Evolutionary conservation across 2,797 vertebrate species (phyloP), one percentile per base, ranked within the genome.

Genomic region (Semotilus atromaculatus): DNA sequence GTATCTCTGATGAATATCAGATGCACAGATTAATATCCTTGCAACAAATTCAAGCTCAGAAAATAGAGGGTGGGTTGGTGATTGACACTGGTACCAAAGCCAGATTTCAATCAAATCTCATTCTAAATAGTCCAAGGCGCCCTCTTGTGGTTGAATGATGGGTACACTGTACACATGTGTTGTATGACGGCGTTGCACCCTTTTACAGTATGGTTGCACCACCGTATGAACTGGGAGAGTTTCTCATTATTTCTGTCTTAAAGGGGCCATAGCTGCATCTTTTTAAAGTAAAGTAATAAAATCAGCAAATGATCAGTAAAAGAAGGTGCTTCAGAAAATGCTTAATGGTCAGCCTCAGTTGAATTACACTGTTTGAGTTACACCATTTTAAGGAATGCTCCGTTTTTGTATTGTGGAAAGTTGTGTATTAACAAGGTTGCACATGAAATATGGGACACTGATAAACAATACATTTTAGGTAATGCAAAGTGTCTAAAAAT

Each of bases 111-210:
- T 31, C 7, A 21, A 16, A 51, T 71, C 26, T 34, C 4, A 4
- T 48, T 75, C 21, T 64, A 29, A 82, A 45, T 26, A 38, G 71
- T 55, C 1, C 31, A 14, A 9, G 9, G 60, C 72, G 72, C 81
- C 72, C 60, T 83, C 81, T 67, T 38, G 45, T 67, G 81, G 81
- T 55, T 21, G n/a, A 29, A 38, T 2, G 71, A 75, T 34, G 26
- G 5, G n/a, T n/a, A n/a, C n/a, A n/a, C n/a, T n/a, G n/a, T n/a
- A n/a, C 36, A n/a, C 43, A 45, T 23, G 51, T 31, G 48, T 18
- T 36, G 11, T 7, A 34, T 51, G 43, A 80, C n/a, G n/a, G n/a
- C n/a, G n/a, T n/a, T n/a, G n/a, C n/a, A n/a, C n/a, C n/a, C n/a
- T n/a, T n/a, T 31, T 31, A 31, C 31, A 31, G 31, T 31, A 1